Conservation (phyloP, 1,140 invertebrate species). For the Drosophila athabasca region DNA sequence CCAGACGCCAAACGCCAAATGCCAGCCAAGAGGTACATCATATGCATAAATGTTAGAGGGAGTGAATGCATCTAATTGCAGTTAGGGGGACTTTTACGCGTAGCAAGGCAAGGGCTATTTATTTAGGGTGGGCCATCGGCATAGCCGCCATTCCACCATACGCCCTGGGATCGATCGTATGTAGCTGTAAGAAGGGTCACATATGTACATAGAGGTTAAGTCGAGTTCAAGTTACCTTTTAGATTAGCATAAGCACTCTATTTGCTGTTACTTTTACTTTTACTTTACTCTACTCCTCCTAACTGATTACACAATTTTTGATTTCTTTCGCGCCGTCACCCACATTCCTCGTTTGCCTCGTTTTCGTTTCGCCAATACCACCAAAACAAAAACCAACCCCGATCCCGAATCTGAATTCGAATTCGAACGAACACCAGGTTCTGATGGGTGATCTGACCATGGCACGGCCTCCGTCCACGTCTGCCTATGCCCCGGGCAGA, state of each 20-base stretch:
- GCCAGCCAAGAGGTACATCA: conserved; percentile 8
- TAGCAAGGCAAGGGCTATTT: no score
- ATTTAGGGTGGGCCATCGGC: no score
- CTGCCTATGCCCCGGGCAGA: conserved; percentile 1
- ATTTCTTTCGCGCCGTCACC: conserved; percentile 33
- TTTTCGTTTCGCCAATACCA: not conserved
- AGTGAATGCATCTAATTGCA: no score
- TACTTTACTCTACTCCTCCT: conserved; percentile 11
- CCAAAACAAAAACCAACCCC: conserved; percentile 1
- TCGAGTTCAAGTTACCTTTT: not conserved
- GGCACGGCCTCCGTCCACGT: conserved; percentile 8
- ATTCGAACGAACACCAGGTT: conserved; percentile 14
- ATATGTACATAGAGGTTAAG: no score
- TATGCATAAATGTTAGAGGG: no score
- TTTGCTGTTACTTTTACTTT: no score
- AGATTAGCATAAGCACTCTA: not conserved
- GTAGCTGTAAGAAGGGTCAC: no score
- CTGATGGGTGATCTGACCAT: conserved; percentile 41
- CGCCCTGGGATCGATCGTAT: no score
- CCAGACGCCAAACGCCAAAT: not conserved
- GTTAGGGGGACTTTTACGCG: no score
- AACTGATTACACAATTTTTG: conserved; percentile 46
- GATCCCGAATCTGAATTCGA: not conserved
- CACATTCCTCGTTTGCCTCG: conserved; percentile 2
- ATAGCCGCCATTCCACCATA: no score